Base-by-base conservation (phyloP, 2,888 invertebrate species). In the Catotricha subobsoleta region DNA sequence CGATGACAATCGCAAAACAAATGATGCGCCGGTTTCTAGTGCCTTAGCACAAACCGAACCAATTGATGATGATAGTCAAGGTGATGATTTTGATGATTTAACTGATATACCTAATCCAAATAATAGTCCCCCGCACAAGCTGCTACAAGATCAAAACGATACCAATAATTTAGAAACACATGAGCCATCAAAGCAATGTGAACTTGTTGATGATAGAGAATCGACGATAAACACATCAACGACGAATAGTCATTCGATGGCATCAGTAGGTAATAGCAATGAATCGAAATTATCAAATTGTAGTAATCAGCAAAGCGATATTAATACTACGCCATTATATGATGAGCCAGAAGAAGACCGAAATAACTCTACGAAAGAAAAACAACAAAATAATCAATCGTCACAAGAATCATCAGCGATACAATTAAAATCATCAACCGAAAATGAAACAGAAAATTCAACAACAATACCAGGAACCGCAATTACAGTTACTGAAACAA, bases 251-350 rank as follows among this genome's bases (percentile, higher is more conserved):
- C n/a, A n/a, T n/a, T n/a, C n/a, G n/a, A n/a, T n/a, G n/a, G n/a
- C 25, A 9, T 9, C 25, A 9, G 9, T 25, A 9, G n/a, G n/a
- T n/a, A n/a, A n/a, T n/a, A n/a, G 9, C 5, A 7, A 25, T 23
- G 38, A 38, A 28, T 25, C 28, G 7, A 38, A 38, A 27, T 18
- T 18, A 36, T 23, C 36, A 36, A 36, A 36, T 25, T 23, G 33
- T 25, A 29, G 25, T 31, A 40, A 40, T 20, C 10, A 30, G 33
- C 30, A 29, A 12, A 30, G 21, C 9, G 42, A 40, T 36, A 43
- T 40, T 27, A 46, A 47, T 40, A 54, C 52, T 43, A 58, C 57
- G 10, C 57, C 57, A 1, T 48, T 57, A 19, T 57, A 56, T 33
- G 59, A 59, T 42, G 58, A 58, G 39, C 47, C 48, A 9, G 44